phyloP scores from a whole-genome alignment of 1,140 invertebrate species.

The Dreissena rostriformis region DNA sequence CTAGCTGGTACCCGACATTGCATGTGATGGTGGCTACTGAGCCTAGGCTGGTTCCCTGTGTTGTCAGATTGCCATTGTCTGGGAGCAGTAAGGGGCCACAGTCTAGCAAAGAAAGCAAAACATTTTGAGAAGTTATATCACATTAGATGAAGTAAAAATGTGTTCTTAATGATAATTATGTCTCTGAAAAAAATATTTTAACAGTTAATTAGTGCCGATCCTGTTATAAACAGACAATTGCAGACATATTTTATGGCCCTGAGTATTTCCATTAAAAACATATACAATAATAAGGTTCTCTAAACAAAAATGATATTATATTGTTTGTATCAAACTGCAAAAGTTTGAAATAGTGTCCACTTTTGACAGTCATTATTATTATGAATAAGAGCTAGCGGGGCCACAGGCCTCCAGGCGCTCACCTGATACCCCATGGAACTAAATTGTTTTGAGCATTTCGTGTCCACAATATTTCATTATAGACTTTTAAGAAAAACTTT shows the following conservation, averaged over 20 bases:
- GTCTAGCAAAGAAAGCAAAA: not conserved
- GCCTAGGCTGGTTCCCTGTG: constrained; percentile 72
- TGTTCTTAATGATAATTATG: not conserved
- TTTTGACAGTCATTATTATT: too few relatives aligned
- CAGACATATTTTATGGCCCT: not conserved
- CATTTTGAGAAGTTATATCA: not conserved
- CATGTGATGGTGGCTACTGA: constrained; percentile 45
- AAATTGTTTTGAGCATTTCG: too few relatives aligned
- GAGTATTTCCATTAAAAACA: too few relatives aligned
- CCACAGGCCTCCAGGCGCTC: too few relatives aligned
- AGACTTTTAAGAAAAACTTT: too few relatives aligned
- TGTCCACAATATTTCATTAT: too few relatives aligned
- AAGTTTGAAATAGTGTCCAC: too few relatives aligned
- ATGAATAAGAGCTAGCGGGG: too few relatives aligned
- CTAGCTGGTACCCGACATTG: constrained; percentile 44
- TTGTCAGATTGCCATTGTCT: constrained; percentile 62
- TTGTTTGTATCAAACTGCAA: too few relatives aligned
- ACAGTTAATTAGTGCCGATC: not conserved
- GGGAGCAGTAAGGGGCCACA: constrained; percentile 60
- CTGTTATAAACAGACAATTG: not conserved
- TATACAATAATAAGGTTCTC: too few relatives aligned
- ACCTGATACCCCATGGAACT: too few relatives aligned
- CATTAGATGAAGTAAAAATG: not conserved
- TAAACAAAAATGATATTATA: too few relatives aligned
- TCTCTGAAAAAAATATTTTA: not conserved